Evolutionary conservation across 2,888 invertebrate genomes (phyloP), one percentile per base, ranked within the genome.

Genomic region (Asteroscopus sphinx): DNA sequence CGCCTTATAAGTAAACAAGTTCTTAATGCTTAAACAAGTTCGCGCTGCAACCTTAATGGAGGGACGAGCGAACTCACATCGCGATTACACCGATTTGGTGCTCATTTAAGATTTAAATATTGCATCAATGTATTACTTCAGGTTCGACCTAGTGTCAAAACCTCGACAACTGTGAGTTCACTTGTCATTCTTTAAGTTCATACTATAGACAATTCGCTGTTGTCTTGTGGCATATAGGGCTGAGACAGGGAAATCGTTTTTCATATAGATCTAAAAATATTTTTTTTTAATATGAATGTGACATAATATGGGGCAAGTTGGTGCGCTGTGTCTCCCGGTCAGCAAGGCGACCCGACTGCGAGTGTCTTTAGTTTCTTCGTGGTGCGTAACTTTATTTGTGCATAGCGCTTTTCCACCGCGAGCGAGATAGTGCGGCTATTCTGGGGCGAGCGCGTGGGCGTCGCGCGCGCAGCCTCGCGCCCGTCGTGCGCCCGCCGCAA

Each of bases 1-100:
- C 81, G 83, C 93, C 91, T 87, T 92, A 91, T 88, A 92, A 82
- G 92, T 89, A 89, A 92, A 92, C 91, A 91, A 85, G 91, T 90
- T 88, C 77, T 90, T 79, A 88, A 87, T 85, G 79, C 83, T 76
- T 73, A 73, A 76, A 76, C 76, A 76, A 76, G 88, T 90, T 93
- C 93, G 93, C 93, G 75, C 76, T 86, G 90, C 91, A 88, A 82
- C 88, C 85, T 87, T 82, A 86, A 83, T 76, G 84, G 83, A 83
- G 86, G 78, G 82, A 82, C 86, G 82, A 84, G 85, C 79, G 86
- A 84, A 77, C 83, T 82, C 81, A 81, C 77, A 74, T 71, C 68
- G 68, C 74, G 71, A 62, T 67, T 56, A 71, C 68, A 66, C 55
- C 74, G 77, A 73, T 64, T 71, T 70, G 77, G 70, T 72, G 67